Evolutionary conservation across 2,113 vertebrate species (phyloP).

Genomic region (Ranitomeya imitator): DNA sequence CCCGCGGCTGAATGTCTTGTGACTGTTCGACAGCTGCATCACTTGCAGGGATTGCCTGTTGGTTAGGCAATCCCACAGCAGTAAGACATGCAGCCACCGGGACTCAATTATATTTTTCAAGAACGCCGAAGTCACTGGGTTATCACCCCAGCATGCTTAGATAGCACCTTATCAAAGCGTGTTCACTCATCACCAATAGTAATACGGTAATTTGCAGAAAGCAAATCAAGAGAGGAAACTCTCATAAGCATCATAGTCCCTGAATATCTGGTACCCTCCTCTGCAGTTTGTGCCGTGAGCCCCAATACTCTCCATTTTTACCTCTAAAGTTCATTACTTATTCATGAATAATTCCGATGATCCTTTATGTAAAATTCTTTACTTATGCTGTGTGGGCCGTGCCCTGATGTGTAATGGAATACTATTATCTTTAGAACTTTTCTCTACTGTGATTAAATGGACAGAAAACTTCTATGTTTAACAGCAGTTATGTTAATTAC

Average conservation of each 20-base stretch:
- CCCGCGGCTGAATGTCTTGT: too few relatives aligned
- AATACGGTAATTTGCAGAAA: neutral
- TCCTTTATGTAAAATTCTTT: neutral
- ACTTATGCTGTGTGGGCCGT: conserved; percentile 12
- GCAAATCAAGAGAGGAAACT: neutral
- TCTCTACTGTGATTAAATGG: conserved; percentile 50
- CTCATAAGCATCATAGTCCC: neutral
- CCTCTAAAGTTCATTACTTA: neutral
- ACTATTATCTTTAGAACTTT: conserved; percentile 54
- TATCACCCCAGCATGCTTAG: too few relatives aligned
- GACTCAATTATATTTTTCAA: too few relatives aligned
- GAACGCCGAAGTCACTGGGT: too few relatives aligned
- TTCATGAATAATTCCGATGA: neutral
- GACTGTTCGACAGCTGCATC: too few relatives aligned
- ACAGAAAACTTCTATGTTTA: conserved; percentile 55
- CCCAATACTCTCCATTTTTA: neutral
- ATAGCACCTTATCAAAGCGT: too few relatives aligned
- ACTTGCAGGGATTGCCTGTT: too few relatives aligned
- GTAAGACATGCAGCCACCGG: too few relatives aligned
- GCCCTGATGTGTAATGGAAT: conserved; percentile 39
- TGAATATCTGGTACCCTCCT: too few relatives aligned
- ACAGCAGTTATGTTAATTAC: conserved; percentile 57
- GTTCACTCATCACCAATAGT: too few relatives aligned
- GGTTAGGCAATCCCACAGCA: too few relatives aligned
- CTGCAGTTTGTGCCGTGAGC: neutral